Conservation (phyloP, 1,140 invertebrate genomes). For the Eumaeus atala region DNA sequence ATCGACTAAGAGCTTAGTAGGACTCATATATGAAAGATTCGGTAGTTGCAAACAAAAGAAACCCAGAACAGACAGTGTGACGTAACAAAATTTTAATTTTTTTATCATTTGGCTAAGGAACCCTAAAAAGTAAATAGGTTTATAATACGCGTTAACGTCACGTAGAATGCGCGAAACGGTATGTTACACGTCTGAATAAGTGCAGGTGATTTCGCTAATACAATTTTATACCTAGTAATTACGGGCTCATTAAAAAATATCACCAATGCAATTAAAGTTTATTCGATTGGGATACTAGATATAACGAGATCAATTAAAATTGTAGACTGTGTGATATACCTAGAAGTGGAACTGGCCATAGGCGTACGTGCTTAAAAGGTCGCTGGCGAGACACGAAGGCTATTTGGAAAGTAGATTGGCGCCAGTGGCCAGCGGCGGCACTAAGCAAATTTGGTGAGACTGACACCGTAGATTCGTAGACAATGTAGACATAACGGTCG, state of each 20-base stretch:
- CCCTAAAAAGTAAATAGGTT: no score
- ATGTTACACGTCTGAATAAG: no score
- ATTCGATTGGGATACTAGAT: slow-evolving; percentile 16
- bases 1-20: no score
- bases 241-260: background rate
- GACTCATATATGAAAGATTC: no score
- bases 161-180: no score
- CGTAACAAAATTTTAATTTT: no score
- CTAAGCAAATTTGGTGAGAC: slow-evolving; percentile 64
- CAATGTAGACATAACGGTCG: no score
- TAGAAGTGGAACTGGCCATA: slow-evolving; percentile 47
- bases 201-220: no score
- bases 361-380: slow-evolving; percentile 65
- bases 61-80: no score
- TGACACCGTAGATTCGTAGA: slow-evolving; percentile 21
- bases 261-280: slow-evolving; percentile 7
- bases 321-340: slow-evolving; percentile 32
- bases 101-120: no score
- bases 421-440: slow-evolving; percentile 43
- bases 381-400: slow-evolving; percentile 67
- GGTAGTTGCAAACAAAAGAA: no score
- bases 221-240: background rate
- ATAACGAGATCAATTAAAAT: slow-evolving; percentile 37
- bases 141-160: no score
- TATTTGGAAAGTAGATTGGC: slow-evolving; percentile 70